Conservation (phyloP, 2,113 vertebrate genomes). For the Taxidea taxus region DNA sequence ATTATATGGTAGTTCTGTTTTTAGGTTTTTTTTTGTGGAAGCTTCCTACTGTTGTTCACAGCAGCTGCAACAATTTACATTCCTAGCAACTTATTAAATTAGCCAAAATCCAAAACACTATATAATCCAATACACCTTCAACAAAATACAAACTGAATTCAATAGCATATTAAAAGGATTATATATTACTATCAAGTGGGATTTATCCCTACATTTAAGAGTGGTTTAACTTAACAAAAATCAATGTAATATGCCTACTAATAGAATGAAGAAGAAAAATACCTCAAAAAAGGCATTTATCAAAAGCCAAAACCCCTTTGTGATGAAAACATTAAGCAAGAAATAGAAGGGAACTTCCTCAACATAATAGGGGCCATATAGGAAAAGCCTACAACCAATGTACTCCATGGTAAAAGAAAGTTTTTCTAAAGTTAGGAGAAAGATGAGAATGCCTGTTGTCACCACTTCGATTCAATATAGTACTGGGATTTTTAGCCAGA, state of each 20-base stretch:
- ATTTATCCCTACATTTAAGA: neutral
- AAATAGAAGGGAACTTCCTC: neutral
- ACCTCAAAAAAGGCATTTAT: neutral
- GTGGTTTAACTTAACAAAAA: neutral
- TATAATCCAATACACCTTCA: neutral
- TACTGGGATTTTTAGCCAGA: neutral
- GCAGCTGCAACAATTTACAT: neutral
- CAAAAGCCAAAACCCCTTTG: neutral
- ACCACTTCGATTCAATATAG: neutral
- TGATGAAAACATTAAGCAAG: neutral
- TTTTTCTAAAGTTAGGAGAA: neutral
- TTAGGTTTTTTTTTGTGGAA: neutral
- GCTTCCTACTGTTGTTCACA: neutral
- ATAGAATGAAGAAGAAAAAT: neutral
- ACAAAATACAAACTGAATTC: neutral
- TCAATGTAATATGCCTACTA: neutral
- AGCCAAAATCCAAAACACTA: neutral
- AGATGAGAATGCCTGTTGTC: neutral
- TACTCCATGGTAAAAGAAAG: neutral
- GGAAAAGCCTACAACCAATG: neutral
- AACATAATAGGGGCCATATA: neutral
- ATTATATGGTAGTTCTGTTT: neutral
- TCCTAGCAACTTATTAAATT: neutral
- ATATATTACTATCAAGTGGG: neutral
- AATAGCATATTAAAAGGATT: neutral